Base-by-base conservation (phyloP, 2,113 vertebrate species). In the Bombycilla garrulus region DNA sequence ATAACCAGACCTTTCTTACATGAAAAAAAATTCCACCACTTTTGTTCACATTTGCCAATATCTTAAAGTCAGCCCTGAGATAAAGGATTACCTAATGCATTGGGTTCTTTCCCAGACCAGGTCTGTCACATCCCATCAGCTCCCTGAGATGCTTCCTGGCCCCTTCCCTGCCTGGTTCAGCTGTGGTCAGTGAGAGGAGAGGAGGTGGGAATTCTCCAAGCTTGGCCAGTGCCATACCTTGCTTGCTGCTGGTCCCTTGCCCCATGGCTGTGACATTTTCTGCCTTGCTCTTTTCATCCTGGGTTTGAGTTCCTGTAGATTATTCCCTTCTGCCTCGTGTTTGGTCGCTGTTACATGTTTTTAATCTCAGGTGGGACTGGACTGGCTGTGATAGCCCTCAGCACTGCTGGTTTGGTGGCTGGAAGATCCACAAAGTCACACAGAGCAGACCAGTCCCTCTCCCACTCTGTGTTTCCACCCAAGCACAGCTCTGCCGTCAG, bases 391-490 rank as follows among this genome's bases (percentile, higher is more conserved):
- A 7, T 13, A 45, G 29, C 29, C 31, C 47, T 44, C 61, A 60
- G 54, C 2, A 0, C 36, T 60, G 58, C 22, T 1, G 5, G 0
- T 40, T 7, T 25, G 2, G 0, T 10, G 22, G 19, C 8, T 29
- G 38, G 15, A 5, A 72, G 29, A 64, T 26, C 9, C 38, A 4
- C 15, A 12, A 12, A 38, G 1, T 23, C 38, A 33, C 38, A 50
- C 3, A 4, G 29, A 42, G 44, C 44, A 64, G 47, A 6, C 31
- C 79, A 20, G 70, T 11, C 44, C 26, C 35, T 35, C 58, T 78
- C 31, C 13, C 40, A 19, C 28, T 66, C n/a, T 0, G 2, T 48
- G 22, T 26, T 23, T 21, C 9, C 0, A 0, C 26, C 35, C 54
- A 69, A 40, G 69, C 26, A 50, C 57, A 64, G 16, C 38, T 64